Conservation (phyloP, 2,888 invertebrate species). For the Acanthoscelides obtectus region DNA sequence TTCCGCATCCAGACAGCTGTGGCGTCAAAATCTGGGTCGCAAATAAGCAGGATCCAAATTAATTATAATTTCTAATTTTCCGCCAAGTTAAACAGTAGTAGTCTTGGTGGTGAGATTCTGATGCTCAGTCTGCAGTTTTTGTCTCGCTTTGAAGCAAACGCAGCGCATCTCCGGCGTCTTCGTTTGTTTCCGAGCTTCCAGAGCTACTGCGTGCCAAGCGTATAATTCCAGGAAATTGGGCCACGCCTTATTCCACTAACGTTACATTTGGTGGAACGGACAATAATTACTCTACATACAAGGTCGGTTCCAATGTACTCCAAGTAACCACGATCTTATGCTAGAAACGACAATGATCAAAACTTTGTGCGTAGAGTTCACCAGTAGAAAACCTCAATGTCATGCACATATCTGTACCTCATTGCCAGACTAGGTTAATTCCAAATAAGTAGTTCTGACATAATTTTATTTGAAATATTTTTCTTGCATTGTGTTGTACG, state of each 20-base stretch:
- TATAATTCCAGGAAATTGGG: neutral
- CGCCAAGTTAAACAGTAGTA: conserved; percentile 20
- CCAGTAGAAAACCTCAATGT: no score
- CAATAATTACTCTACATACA: no score
- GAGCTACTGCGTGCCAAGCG: neutral
- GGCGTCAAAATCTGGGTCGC: neutral
- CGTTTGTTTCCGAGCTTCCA: neutral
- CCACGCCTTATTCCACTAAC: neutral
- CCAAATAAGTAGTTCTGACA: no score
- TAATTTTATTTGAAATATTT: no score
- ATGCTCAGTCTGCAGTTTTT: conserved; percentile 20
- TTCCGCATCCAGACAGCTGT: neutral
- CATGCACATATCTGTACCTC: no score
- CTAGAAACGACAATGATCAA: no score
- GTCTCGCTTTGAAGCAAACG: conserved; percentile 3
- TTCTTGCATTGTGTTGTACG: no score
- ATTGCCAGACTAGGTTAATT: no score
- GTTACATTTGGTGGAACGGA: neutral
- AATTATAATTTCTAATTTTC: conserved; percentile 22
- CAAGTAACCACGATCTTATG: no score
- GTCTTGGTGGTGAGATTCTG: conserved; percentile 19
- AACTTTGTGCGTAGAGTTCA: no score
- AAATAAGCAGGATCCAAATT: conserved; percentile 1
- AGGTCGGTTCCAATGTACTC: no score
- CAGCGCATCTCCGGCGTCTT: neutral